Conservation (phyloP, 2,888 invertebrate genomes). For the Hemicrepidius hirtus region DNA sequence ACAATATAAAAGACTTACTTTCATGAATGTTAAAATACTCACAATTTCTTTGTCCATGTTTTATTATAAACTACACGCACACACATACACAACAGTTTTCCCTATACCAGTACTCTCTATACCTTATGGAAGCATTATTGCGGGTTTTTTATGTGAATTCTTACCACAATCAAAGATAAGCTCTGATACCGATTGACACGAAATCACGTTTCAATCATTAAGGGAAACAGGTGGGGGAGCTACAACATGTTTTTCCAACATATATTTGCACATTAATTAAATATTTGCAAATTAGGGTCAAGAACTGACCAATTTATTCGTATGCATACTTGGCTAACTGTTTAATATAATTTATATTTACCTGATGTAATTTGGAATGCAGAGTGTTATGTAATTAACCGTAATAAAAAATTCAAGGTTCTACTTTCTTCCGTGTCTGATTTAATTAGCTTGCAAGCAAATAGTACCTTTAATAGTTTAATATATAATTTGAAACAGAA, state of each 20-base stretch:
- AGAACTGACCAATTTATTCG: too few relatives aligned
- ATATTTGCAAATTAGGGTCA: too few relatives aligned
- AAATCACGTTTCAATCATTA: not conserved
- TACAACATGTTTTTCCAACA: not conserved
- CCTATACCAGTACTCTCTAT: constrained; percentile 6
- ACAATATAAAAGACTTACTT: constrained; percentile 10
- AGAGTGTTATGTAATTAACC: too few relatives aligned
- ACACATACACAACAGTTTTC: not conserved
- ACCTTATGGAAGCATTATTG: not conserved
- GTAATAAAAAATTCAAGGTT: too few relatives aligned
- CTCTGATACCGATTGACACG: constrained; percentile 2
- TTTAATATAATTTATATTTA: too few relatives aligned
- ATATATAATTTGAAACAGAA: not conserved
- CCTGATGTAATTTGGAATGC: too few relatives aligned
- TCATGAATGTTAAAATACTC: constrained; percentile 19
- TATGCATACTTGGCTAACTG: too few relatives aligned
- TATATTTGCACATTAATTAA: not conserved
- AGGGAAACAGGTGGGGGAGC: not conserved
- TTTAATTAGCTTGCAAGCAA: not conserved
- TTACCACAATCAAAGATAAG: constrained; percentile 17
- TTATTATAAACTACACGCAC: not conserved
- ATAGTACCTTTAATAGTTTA: not conserved
- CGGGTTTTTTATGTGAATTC: not conserved
- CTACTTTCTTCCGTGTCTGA: too few relatives aligned
- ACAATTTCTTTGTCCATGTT: constrained; percentile 28